Base-by-base conservation (phyloP, 2,113 vertebrate genomes). In the Hyperopisus bebe region DNA sequence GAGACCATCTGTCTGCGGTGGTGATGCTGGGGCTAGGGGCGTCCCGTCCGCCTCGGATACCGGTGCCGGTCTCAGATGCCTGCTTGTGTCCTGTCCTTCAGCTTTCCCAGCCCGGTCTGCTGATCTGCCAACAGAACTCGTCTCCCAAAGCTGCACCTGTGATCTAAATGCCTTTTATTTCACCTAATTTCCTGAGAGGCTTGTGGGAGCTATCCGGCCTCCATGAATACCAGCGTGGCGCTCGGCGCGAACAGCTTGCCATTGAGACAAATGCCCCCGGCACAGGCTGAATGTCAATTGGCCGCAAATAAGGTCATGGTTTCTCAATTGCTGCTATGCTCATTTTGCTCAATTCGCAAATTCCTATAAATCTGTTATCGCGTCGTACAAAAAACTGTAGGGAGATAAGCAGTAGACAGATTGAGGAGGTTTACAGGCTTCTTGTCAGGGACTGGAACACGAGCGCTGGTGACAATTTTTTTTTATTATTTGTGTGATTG, bases 11-110 rank as follows among this genome's bases (percentile, higher is more conserved):
- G 90, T 89, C 93, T 92, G 91, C 90, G 93, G 88, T 90, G 90
- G 90, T 62, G 86, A 91, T 90, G 90, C 90, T 92, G 93, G 92
- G 90, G 91, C 94, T 31, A 31, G 95, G 95, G 95, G 95, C 95
- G 94, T 96, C 88, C 47, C 70, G 70, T 51, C 47, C 17, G 70
- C 70, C 74, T 82, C 88, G 21, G 46, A 80, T 39, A 15, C 13
- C 44, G 11, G 66, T 9, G 31, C 48, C 21, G 39, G 31, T 50
- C 35, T 88, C 87, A 62, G 6, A 66, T 21, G 47, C 48, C 48
- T 82, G 87, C 87, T 88, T 82, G 39, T 70, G 42, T 88, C 17
- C 88, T 19, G 42, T 77, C 88, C 66, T 70, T 88, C n/a, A 88
- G 15, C 86, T 10, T 39, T 44, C 86, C n/a, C 58, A 51, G n/a